Base-by-base conservation (phyloP, 1,140 invertebrate genomes). In the Aphelenchoides fujianensis region DNA sequence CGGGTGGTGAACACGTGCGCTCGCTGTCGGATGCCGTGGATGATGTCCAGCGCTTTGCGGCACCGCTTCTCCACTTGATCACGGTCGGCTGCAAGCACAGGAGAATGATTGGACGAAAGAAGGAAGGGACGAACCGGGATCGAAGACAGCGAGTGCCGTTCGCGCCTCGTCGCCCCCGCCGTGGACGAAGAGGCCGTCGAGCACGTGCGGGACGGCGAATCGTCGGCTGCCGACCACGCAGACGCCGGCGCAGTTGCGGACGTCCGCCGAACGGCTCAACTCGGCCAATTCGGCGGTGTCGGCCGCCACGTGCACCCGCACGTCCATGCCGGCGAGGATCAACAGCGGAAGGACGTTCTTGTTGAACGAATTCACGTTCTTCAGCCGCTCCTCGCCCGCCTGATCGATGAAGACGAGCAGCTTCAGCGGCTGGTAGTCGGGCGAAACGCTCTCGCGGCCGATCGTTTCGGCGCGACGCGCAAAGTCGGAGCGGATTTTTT, bases 331-430 rank as follows among this genome's bases (percentile, higher is more conserved):
- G 7, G 63, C 63, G 12, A 66, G 31, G 2, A 12, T 35, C 63
- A 66, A 3, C 1, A 66, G 32, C 31, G 63, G 63, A 1, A 66
- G 12, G 12, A 66, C 63, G 3, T 66, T 66, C 32, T 66, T 66
- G 63, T 66, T 66, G 63, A 66, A 66, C 1, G 63, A 34, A 36
- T 12, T 30, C 27, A 66, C 16, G 3, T 66, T 66, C 7, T 66
- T 66, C 16, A 32, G 16, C 1, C 16, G 31, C 9, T 32, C 31
- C 16, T 34, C 0, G 7, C 53, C 63, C 2, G 63, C 37, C 12
- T 35, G 31, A 35, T 66, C 63, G 63, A 66, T 48, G 34, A 66
- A 66, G 53, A 66, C 63, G 36, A 32, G 36, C 16, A 66, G 32
- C 31, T 66, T 66, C 2, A 32, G n/a, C 16, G 63, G 63, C 1